A percentile compares a stretch with the other conserved stretches of the same genome.
These are phyloP conservation scores for Turnix velox DNA, from an alignment of 2,113 vertebrate genomes.

Conservation along the genomic window DNA sequence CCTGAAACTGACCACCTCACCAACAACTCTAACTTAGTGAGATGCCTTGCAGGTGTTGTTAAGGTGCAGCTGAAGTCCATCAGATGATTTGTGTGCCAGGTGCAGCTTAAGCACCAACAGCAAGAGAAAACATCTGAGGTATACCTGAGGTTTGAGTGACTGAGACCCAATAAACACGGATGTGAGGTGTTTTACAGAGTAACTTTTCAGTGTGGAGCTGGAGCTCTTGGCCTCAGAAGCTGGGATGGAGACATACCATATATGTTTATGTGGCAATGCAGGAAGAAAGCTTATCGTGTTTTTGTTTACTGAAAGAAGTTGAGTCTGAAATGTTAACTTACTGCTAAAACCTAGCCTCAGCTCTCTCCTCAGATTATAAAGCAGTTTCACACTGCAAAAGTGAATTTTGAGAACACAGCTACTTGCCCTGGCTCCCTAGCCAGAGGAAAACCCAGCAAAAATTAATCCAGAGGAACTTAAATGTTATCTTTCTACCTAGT, in stretches of 20 bases:
- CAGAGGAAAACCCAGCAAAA: background rate
- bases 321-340: background rate
- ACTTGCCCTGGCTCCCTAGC: background rate
- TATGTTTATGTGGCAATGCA: background rate
- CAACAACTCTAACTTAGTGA: background rate
- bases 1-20: background rate
- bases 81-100: constrained; percentile 51
- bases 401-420: constrained; percentile 3
- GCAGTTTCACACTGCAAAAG: background rate
- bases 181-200: background rate
- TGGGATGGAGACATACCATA: background rate
- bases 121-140: background rate
- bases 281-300: constrained; percentile 17
- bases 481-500: background rate
- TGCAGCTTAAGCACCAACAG: constrained; percentile 20
- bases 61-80: background rate
- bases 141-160: background rate
- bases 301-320: background rate
- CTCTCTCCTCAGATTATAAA: background rate
- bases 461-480: background rate
- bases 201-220: background rate
- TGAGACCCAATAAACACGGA: background rate
- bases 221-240: constrained; percentile 1
- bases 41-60: background rate
- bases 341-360: background rate